phyloP scores from a whole-genome alignment of 2,888 invertebrate species.

The Melanostoma mellinum region DNA sequence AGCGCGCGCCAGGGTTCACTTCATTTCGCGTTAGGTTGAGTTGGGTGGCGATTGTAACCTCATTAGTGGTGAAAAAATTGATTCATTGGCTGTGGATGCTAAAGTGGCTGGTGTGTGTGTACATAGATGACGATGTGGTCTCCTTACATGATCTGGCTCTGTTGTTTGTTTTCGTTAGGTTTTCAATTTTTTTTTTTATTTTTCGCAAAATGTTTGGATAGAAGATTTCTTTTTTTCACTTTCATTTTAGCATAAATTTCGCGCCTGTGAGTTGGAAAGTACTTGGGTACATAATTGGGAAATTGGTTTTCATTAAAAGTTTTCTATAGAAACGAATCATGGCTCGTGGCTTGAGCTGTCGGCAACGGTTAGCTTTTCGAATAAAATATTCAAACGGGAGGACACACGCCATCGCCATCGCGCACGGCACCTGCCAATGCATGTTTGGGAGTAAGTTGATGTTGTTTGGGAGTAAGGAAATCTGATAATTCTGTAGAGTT shows the following conservation, averaged over 20 bases:
- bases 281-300: conserved; percentile 50
- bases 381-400: too few species aligned
- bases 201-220: not conserved
- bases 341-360: too few species aligned
- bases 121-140: not conserved
- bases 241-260: conserved; percentile 37
- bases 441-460: too few species aligned
- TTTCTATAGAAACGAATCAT: not conserved
- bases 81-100: conserved; percentile 46
- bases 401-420: too few species aligned
- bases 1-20: conserved; percentile 61
- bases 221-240: conserved; percentile 5
- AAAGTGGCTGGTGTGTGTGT: not conserved
- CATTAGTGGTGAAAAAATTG: conserved; percentile 67
- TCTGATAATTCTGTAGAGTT: too few species aligned
- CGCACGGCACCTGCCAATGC: too few species aligned
- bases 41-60: conserved; percentile 71
- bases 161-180: conserved; percentile 25
- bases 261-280: conserved; percentile 35
- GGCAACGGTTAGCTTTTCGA: too few species aligned
- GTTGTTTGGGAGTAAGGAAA: too few species aligned
- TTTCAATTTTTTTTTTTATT: conserved; percentile 29
- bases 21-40: conserved; percentile 31
- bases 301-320: conserved; percentile 64
- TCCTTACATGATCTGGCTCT: too few species aligned